Evolutionary conservation across 2,888 invertebrate genomes (phyloP).

Genomic region (Keiferia lycopersicella): DNA sequence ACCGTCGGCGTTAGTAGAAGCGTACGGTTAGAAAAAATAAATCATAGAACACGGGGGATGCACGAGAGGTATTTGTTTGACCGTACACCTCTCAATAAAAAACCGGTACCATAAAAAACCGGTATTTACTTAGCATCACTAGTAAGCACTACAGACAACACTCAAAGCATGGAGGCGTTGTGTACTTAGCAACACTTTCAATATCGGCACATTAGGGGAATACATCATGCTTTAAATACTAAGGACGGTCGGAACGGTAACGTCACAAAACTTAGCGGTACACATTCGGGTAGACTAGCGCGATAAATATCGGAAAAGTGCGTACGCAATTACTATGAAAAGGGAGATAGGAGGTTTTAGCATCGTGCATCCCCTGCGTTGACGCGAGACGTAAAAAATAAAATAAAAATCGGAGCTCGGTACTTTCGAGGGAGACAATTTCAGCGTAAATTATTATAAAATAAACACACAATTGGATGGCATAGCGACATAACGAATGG

Average conservation of each 20-base stretch:
- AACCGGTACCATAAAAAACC: constrained; percentile 33
- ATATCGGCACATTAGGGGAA: constrained; percentile 52
- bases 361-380: constrained; percentile 81
- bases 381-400: constrained; percentile 69
- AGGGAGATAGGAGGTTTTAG: constrained; percentile 73
- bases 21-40: constrained; percentile 70
- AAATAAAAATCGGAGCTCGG: constrained; percentile 68
- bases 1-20: constrained; percentile 74
- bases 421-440: constrained; percentile 79
- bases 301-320: constrained; percentile 36
- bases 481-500: constrained; percentile 66
- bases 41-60: constrained; percentile 74
- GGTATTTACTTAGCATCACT: constrained; percentile 57
- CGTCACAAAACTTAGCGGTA: constrained; percentile 21
- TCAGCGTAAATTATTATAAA: constrained; percentile 55
- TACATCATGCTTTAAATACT: constrained; percentile 69
- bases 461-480: constrained; percentile 62
- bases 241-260: constrained; percentile 39
- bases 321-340: constrained; percentile 41
- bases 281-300: constrained; percentile 28
- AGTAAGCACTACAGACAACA: constrained; percentile 69
- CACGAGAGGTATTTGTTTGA: constrained; percentile 63
- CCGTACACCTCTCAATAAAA: constrained; percentile 61
- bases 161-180: constrained; percentile 69
- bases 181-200: constrained; percentile 54